Evolutionary conservation across 2,888 invertebrate genomes (phyloP), one percentile per base, ranked within the genome.

Genomic region (Hetaerina titia): DNA sequence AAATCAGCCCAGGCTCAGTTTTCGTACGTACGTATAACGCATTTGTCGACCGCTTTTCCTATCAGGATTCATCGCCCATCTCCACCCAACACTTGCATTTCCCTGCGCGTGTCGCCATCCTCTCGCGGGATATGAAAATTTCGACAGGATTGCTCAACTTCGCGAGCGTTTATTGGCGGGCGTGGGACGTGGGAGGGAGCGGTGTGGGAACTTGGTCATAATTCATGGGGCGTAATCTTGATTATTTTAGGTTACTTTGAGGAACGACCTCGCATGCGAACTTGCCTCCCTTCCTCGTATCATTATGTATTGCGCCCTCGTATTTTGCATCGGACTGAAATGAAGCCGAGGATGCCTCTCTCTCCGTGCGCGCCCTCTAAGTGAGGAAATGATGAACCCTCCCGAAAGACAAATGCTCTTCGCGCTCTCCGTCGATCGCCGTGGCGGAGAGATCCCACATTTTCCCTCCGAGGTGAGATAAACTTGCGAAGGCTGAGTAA

Each of bases 191-290:
- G 45, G 45, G 45, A 45, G 45, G 60, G 60, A 60, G 17, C 60
- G 60, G 60, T 60, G 17, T 11, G 5, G n/a, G 69, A 17, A 22
- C 81, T 15, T 81, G 31, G 25, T 81, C 81, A 81, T 81, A 31
- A 81, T 81, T 81, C 81, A 81, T 22, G 81, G 81, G 81, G 22
- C 81, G 11, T 81, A 81, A 81, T 31, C 81, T 31, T 81, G 81
- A 81, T 81, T 81, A 81, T 81, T 31, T 31, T 31, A 22, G 81
- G 81, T 11, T 5, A 25, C 5, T 81, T 81, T 81, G 81, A 81
- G 0, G 81, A 81, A 31, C 25, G 25, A 31, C 74, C 6, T 13
- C 25, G 9, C 74, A 25, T 25, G 74, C 81, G 31, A 81, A 31
- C 81, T 22, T 13, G 25, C 31, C 13, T 31, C 81, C 11, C 81